These are phyloP conservation scores for Dicerorhinus sumatrensis DNA, from an alignment of 2,113 vertebrate genomes.

Conservation along the genomic window DNA sequence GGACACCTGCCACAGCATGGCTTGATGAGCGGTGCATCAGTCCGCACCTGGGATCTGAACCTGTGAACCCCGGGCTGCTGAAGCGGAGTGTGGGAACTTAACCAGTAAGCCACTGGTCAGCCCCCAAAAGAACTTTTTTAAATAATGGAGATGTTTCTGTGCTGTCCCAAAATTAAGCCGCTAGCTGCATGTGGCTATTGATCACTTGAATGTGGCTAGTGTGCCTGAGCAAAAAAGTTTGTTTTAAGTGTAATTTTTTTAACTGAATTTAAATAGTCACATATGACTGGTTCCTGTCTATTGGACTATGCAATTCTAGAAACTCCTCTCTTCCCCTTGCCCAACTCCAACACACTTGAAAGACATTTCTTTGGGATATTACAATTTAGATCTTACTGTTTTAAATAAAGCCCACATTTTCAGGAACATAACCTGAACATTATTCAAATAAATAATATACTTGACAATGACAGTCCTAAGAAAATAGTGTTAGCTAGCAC, in stretches of 20 bases:
- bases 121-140: not conserved
- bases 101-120: too few species aligned
- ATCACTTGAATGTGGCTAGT: not conserved
- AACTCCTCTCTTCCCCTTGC: not conserved
- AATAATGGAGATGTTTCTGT: not conserved
- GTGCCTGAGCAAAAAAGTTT: not conserved
- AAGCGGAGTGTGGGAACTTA: too few species aligned
- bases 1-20: too few species aligned
- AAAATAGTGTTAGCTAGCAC: not conserved
- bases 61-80: too few species aligned
- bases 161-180: not conserved
- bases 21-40: too few species aligned
- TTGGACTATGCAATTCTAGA: not conserved
- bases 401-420: constrained; percentile 29
- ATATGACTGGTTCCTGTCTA: not conserved
- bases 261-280: not conserved
- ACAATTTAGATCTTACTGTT: not conserved
- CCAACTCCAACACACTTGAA: not conserved
- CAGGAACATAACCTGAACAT: not conserved
- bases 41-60: too few species aligned
- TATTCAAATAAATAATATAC: not conserved
- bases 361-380: not conserved
- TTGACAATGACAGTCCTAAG: constrained; percentile 15
- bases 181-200: not conserved
- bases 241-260: not conserved